These are phyloP conservation scores for Lota lota DNA, from an alignment of 2,113 vertebrate species.

Conservation along the genomic window DNA sequence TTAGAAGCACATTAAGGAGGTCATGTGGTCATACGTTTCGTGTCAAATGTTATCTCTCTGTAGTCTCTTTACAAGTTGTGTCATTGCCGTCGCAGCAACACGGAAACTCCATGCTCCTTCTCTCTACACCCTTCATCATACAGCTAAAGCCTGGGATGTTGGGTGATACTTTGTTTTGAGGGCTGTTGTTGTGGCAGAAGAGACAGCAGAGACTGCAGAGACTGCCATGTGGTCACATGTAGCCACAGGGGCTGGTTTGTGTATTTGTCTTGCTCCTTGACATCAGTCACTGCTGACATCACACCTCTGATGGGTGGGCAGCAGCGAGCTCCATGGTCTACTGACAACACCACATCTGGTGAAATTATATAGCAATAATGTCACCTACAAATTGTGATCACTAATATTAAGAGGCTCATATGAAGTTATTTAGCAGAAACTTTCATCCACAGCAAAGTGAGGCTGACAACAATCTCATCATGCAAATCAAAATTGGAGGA, in stretches of 20 bases:
- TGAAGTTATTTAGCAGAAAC: no score
- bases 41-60: background rate
- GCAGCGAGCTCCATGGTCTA: no score
- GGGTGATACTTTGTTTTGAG: background rate
- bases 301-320: no score
- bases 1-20: slow-evolving; percentile 33
- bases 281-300: slow-evolving; percentile 22
- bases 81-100: slow-evolving; percentile 32
- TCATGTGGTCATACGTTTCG: background rate
- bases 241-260: slow-evolving; percentile 49
- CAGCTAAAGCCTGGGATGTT: slow-evolving; percentile 7
- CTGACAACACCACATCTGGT: no score
- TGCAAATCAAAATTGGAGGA: no score
- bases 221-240: slow-evolving; percentile 48
- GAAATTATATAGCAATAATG: no score
- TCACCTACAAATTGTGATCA: no score
- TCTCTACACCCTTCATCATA: background rate
- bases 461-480: no score
- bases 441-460: no score
- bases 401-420: no score
- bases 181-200: slow-evolving; percentile 57
- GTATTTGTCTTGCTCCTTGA: slow-evolving; percentile 64
- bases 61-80: background rate
- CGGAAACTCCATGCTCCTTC: slow-evolving; percentile 12
- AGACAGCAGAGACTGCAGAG: no score